A percentile compares a stretch with the other conserved stretches of the same genome.
Evolutionary conservation across 2,797 vertebrate species (phyloP).

Genomic region (Oceanodroma leucorhoa): DNA sequence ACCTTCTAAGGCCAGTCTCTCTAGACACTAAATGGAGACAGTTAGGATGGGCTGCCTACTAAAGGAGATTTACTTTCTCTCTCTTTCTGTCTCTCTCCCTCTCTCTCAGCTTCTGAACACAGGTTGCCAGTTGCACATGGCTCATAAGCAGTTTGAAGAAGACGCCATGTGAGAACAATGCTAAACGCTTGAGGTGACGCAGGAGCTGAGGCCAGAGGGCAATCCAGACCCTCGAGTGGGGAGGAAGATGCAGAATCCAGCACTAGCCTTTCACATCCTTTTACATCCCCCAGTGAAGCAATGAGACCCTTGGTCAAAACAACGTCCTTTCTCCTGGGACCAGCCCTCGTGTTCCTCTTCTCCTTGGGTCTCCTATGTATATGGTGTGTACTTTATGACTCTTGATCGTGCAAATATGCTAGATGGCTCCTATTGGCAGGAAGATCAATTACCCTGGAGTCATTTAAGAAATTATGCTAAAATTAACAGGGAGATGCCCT

Average conservation of each 20-base stretch:
- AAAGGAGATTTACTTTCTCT: neutral
- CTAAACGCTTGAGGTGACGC: neutral
- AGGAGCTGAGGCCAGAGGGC: neutral
- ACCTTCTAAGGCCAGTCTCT: neutral
- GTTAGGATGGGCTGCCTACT: neutral
- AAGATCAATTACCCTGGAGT: neutral
- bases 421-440: neutral
- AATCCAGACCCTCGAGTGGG: rapidly evolving
- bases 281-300: neutral
- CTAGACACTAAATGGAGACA: neutral
- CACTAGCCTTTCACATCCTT: neutral
- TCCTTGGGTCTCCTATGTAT: neutral
- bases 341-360: rapidly evolving
- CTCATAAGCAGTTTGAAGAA: neutral
- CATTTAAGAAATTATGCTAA: neutral
- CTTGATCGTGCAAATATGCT: neutral
- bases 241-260: neutral
- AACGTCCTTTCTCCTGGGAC: neutral
- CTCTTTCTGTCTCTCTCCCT: neutral
- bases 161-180: rapidly evolving
- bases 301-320: neutral
- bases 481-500: neutral
- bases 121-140: neutral
- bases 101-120: neutral
- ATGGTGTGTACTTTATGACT: neutral